Evolutionary conservation across 2,113 vertebrate genomes (phyloP).

Genomic region (Hippocampus guttulatus): DNA sequence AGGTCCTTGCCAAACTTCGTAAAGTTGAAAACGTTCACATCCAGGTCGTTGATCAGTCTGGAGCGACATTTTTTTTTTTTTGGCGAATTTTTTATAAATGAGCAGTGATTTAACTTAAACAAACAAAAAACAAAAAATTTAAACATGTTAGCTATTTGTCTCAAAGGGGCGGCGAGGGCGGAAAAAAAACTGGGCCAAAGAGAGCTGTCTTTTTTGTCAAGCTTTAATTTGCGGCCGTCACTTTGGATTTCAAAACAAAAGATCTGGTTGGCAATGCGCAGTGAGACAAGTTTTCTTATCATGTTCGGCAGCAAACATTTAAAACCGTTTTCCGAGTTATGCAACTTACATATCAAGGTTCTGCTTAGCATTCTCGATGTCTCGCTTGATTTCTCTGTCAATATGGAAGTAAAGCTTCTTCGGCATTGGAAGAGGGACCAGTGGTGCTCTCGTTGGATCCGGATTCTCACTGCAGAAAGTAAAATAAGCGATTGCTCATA

Average conservation of each 20-base stretch:
- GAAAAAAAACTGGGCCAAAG: background rate
- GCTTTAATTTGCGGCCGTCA: background rate
- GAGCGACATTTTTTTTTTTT: background rate
- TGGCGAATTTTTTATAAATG: background rate
- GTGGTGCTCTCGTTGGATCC: slow-evolving; percentile 67
- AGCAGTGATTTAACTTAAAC: background rate
- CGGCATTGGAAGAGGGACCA: slow-evolving; percentile 76
- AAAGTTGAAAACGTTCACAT: slow-evolving; percentile 81
- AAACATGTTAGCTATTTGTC: no score
- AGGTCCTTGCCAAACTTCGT: slow-evolving; percentile 77
- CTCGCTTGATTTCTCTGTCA: slow-evolving; percentile 76
- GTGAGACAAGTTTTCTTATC: background rate
- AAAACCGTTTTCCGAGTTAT: background rate
- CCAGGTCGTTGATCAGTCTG: slow-evolving; percentile 81
- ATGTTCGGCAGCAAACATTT: background rate
- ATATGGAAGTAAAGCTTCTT: slow-evolving; percentile 83
- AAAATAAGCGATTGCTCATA: background rate
- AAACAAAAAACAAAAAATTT: no score
- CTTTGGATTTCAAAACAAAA: slow-evolving; percentile 6
- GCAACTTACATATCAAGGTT: slow-evolving; percentile 79
- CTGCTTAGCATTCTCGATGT: slow-evolving; percentile 81
- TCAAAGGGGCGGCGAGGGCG: no score
- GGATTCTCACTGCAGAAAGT: slow-evolving; percentile 67
- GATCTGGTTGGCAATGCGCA: background rate
- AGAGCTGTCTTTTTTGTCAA: background rate